Conservation (phyloP, 2,888 invertebrate species). For the Neoaliturus tenellus region DNA sequence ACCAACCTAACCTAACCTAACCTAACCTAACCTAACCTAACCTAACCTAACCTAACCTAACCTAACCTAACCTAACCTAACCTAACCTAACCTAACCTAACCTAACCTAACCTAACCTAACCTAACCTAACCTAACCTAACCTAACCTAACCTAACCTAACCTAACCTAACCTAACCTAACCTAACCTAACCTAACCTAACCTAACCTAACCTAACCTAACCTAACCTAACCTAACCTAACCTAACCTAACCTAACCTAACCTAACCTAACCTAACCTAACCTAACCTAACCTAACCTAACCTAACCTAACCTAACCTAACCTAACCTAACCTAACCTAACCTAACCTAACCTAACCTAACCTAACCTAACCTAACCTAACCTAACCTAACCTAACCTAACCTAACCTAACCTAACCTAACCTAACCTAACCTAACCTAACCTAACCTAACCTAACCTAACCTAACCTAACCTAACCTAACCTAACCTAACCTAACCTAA, state of each 20-base stretch:
- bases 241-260: constrained; percentile 60
- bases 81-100: constrained; percentile 47
- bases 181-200: constrained; percentile 56
- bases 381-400: constrained; percentile 61
- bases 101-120: constrained; percentile 43
- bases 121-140: constrained; percentile 34
- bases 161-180: constrained; percentile 38
- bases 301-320: constrained; percentile 57
- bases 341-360: constrained; percentile 56
- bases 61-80: constrained; percentile 23
- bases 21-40: constrained; percentile 19
- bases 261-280: constrained; percentile 62
- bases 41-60: constrained; percentile 52
- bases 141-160: constrained; percentile 41
- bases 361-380: constrained; percentile 62
- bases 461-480: constrained; percentile 55
- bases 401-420: constrained; percentile 53
- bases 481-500: constrained; percentile 53
- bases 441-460: constrained; percentile 50
- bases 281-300: constrained; percentile 59
- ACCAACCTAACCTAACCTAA: constrained; percentile 22
- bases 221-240: constrained; percentile 55
- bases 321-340: constrained; percentile 38
- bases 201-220: constrained; percentile 53
- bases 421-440: constrained; percentile 51